Evolutionary conservation across 2,888 invertebrate species (phyloP).

Genomic region (Harpalus rubripes): DNA sequence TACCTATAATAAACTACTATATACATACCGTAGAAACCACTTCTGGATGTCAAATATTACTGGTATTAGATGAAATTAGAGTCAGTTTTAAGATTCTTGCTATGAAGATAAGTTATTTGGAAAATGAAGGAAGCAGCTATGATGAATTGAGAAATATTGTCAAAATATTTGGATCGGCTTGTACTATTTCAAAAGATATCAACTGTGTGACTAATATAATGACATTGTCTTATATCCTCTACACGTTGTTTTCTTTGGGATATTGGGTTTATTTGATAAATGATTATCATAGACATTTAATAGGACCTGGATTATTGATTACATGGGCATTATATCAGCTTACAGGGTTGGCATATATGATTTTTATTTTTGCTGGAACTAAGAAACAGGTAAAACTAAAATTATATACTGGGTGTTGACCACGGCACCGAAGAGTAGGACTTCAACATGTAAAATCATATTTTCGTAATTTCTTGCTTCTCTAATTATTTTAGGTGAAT

Average conservation of each 20-base stretch:
- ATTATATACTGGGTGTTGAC: too few relatives aligned
- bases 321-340: background rate
- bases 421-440: too few relatives aligned
- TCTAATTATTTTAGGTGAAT: too few relatives aligned
- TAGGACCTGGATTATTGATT: background rate
- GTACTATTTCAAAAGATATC: background rate
- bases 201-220: background rate
- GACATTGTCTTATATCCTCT: background rate
- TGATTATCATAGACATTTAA: background rate
- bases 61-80: background rate
- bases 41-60: background rate
- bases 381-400: background rate
- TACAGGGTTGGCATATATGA: background rate
- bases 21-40: background rate
- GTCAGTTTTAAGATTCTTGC: background rate
- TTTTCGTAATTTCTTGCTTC: too few relatives aligned
- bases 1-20: background rate
- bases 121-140: background rate
- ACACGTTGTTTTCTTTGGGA: background rate
- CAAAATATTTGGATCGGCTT: background rate
- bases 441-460: too few relatives aligned
- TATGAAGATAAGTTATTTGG: background rate
- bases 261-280: background rate
- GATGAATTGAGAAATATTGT: background rate
- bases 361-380: background rate